phyloP scores from a whole-genome alignment of 2,888 invertebrate species.

The Bellardia pandia region DNA sequence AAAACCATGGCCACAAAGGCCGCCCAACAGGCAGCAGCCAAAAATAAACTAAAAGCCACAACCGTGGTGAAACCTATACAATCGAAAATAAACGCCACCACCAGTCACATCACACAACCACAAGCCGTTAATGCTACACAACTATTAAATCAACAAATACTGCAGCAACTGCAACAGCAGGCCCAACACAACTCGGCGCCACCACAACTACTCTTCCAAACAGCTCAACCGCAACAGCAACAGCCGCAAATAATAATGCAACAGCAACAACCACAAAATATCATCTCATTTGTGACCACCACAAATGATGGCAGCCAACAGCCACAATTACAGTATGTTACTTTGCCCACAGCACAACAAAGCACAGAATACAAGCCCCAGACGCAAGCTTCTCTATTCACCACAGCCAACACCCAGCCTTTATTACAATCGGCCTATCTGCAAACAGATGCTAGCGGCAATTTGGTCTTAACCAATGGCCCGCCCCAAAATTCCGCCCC shows the following conservation, averaged over 20 bases:
- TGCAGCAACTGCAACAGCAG: constrained; percentile 74
- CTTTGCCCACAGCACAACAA: constrained; percentile 85
- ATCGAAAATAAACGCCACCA: constrained; percentile 76
- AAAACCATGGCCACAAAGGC: constrained; percentile 80
- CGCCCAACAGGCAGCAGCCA: constrained; percentile 78
- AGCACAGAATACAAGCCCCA: constrained; percentile 84
- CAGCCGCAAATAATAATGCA: constrained; percentile 78
- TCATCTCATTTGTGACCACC: constrained; percentile 84
- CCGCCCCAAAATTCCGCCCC: constrained; percentile 82
- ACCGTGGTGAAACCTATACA: constrained; percentile 80
- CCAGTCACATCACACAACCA: constrained; percentile 54
- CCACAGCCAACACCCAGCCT: constrained; percentile 85
- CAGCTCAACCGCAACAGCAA: constrained; percentile 62
- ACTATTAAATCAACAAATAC: constrained; percentile 72
- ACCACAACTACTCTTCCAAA: constrained; percentile 71
- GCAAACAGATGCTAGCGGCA: constrained; percentile 87
- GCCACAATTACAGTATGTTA: constrained; percentile 92
- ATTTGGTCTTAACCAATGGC: constrained; percentile 86
- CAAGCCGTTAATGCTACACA: constrained; percentile 70
- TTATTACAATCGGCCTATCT: constrained; percentile 86
- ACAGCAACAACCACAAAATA: constrained; percentile 81
- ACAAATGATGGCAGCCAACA: constrained; percentile 83
- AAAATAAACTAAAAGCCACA: constrained; percentile 78
- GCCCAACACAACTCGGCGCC: constrained; percentile 62
- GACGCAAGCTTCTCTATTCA: constrained; percentile 84